A percentile compares a stretch with the other conserved stretches of the same genome.
These are phyloP conservation scores for Chionomys nivalis DNA, from an alignment of 2,113 vertebrate species.

Conservation along the genomic window DNA sequence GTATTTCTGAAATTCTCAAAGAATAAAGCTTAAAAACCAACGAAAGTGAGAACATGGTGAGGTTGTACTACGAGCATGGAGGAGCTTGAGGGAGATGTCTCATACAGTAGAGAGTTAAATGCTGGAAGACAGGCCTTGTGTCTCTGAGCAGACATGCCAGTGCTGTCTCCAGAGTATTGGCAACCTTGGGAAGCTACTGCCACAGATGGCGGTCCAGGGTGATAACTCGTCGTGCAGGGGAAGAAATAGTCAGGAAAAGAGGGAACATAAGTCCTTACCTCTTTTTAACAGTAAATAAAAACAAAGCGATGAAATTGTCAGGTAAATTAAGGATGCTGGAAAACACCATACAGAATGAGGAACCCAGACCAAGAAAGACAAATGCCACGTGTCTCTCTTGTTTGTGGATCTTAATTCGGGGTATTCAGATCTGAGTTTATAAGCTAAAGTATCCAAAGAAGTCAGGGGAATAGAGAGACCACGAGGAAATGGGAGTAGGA, in stretches of 20 bases:
- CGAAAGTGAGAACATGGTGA: neutral
- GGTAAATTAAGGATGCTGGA: neutral
- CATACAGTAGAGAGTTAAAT: no score
- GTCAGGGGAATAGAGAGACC: neutral
- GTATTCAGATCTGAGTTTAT: neutral
- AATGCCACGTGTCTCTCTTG: neutral
- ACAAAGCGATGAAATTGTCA: neutral
- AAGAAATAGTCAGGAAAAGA: neutral
- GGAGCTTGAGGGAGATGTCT: no score
- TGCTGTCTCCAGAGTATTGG: neutral
- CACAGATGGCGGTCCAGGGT: neutral
- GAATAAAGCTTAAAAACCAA: neutral
- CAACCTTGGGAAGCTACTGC: neutral
- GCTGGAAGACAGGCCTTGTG: rapidly evolving
- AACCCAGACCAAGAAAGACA: no score
- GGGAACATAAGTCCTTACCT: neutral
- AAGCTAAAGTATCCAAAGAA: neutral
- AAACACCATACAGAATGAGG: neutral
- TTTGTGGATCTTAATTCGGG: neutral
- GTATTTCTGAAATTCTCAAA: neutral
- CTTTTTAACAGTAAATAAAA: neutral
- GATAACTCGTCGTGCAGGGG: rapidly evolving
- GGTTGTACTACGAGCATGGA: neutral
- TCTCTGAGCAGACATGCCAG: no score
- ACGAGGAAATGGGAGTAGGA: neutral